These are phyloP conservation scores for Enteromius fasciolatus DNA, from an alignment of 2,797 vertebrate genomes.

Conservation along the genomic window DNA sequence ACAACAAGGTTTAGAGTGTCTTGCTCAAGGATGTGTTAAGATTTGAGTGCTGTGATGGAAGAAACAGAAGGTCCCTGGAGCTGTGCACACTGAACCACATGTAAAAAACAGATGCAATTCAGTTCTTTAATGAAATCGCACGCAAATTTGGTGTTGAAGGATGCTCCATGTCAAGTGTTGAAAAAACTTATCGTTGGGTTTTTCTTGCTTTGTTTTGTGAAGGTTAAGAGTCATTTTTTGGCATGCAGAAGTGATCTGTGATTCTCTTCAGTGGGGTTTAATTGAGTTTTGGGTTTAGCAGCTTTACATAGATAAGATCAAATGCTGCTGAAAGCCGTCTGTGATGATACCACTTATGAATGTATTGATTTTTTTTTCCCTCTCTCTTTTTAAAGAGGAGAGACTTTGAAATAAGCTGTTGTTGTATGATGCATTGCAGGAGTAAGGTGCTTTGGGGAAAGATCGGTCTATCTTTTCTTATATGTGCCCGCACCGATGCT, in stretches of 20 bases:
- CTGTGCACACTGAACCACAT: constrained; percentile 27
- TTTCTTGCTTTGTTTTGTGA: constrained; percentile 23
- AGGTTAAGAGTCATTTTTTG: constrained; percentile 12
- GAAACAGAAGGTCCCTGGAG: constrained; percentile 42
- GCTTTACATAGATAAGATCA: constrained; percentile 48
- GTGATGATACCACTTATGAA: constrained; percentile 26
- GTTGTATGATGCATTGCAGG: constrained; percentile 38
- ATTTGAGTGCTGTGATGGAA: constrained; percentile 51
- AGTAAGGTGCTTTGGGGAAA: constrained; percentile 28
- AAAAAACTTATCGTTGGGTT: constrained; percentile 22
- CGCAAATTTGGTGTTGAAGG: constrained; percentile 34
- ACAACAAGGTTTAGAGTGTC: constrained; percentile 43
- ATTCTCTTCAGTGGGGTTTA: constrained; percentile 40
- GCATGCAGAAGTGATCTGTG: constrained; percentile 25
- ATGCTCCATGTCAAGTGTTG: constrained; percentile 41
- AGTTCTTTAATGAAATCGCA: constrained; percentile 46
- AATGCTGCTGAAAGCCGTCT: constrained; percentile 28
- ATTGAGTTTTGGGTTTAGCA: constrained; percentile 43
- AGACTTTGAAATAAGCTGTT: constrained; percentile 37
- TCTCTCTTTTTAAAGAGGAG: background rate
- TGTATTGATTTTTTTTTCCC: constrained; percentile 22
- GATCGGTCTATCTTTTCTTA: constrained; percentile 41
- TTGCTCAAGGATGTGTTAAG: constrained; percentile 51
- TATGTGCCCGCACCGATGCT: constrained; percentile 32
- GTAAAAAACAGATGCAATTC: constrained; percentile 40